phyloP scores from a whole-genome alignment of 2,888 invertebrate species.

The Xanthorhoe designata region DNA sequence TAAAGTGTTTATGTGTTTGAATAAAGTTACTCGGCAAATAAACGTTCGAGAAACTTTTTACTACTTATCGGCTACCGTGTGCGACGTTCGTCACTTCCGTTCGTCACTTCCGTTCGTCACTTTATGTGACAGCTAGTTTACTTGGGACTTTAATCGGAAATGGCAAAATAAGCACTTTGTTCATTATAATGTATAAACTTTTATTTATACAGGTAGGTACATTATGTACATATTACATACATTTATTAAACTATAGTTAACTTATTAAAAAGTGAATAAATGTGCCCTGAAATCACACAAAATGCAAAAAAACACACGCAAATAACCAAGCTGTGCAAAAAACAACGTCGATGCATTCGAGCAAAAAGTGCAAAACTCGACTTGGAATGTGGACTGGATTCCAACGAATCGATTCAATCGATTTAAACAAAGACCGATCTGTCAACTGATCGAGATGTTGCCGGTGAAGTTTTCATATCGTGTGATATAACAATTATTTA shows the following conservation, averaged over 20 bases:
- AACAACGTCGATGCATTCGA: conserved; percentile 67
- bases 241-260: background rate
- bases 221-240: no score
- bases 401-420: conserved; percentile 58
- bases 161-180: no score
- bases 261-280: conserved; percentile 35
- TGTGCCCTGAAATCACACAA: conserved; percentile 49
- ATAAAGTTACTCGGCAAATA: no score
- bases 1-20: no score
- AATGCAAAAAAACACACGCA: conserved; percentile 48
- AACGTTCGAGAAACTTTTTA: no score
- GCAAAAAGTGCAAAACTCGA: conserved; percentile 79
- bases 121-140: no score
- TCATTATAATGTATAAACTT: no score
- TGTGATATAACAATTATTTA: conserved; percentile 8
- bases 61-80: no score
- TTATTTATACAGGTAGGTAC: no score
- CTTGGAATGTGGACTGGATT: conserved; percentile 75
- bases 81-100: no score
- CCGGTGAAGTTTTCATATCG: conserved; percentile 18
- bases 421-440: conserved; percentile 50
- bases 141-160: no score
- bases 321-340: conserved; percentile 69
- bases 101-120: no score
- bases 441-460: conserved; percentile 35